phyloP scores from a whole-genome alignment of 2,113 vertebrate species.

The Bos javanicus region DNA sequence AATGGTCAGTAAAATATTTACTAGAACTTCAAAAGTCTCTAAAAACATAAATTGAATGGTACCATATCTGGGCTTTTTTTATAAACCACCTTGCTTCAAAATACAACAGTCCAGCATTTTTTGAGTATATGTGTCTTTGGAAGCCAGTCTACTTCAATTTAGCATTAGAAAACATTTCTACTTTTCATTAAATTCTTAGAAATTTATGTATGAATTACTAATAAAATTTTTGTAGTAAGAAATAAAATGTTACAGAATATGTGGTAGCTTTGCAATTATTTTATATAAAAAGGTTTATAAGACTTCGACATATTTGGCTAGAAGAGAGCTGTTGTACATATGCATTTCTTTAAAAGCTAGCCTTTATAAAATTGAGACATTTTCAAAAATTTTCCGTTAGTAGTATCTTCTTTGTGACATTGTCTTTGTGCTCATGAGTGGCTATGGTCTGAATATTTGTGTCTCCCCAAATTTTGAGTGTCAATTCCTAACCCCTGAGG shows the following conservation, averaged over 20 bases:
- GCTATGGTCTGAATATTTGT: not conserved
- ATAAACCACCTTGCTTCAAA: conserved; percentile 58
- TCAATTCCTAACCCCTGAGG: not conserved
- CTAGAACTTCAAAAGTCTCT: conserved; percentile 72
- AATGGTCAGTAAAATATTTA: conserved; percentile 83
- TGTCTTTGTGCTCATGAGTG: not conserved
- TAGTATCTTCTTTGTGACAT: not conserved
- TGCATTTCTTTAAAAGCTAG: not conserved
- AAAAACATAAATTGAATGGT: conserved; percentile 74
- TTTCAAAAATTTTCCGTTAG: not conserved
- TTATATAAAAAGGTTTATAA: not conserved
- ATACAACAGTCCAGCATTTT: not conserved
- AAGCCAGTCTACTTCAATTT: not conserved
- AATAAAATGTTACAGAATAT: not conserved
- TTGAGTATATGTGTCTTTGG: not conserved
- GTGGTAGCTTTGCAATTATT: not conserved
- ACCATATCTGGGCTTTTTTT: conserved; percentile 55
- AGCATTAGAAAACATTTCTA: not conserved
- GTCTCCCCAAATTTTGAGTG: not conserved
- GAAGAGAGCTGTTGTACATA: not conserved
- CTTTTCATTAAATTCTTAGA: conserved; percentile 5
- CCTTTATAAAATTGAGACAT: not conserved
- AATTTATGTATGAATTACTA: not conserved
- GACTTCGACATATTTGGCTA: not conserved
- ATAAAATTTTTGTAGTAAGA: not conserved